Conservation (phyloP, 2,113 vertebrate genomes). For the Bufo gargarizans region DNA sequence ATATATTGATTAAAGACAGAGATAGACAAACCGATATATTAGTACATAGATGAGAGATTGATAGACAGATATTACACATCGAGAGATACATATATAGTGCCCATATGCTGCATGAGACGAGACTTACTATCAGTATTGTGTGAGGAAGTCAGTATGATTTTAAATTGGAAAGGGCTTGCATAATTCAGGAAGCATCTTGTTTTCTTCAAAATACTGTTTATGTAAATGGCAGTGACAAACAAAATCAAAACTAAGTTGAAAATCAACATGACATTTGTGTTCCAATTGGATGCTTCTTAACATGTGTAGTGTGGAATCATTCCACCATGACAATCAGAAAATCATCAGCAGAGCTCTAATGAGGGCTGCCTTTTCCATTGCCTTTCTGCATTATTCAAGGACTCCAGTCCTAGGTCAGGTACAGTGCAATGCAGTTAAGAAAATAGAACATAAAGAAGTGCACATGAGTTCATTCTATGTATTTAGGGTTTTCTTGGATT, state of each 20-base stretch:
- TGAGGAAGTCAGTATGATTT: slow-evolving; percentile 22
- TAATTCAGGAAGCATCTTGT: background rate
- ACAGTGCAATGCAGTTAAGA: background rate
- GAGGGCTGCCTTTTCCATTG: slow-evolving; percentile 9
- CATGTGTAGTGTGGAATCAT: slow-evolving; percentile 48
- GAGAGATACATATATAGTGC: background rate
- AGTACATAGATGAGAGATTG: background rate
- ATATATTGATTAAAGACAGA: no score
- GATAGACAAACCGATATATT: no score
- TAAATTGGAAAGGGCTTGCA: background rate
- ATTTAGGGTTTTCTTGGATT: background rate
- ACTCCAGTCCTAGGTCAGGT: background rate
- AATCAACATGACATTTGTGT: slow-evolving; percentile 40
- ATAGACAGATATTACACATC: background rate
- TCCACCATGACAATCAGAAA: slow-evolving; percentile 8
- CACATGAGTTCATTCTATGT: background rate
- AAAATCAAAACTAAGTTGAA: slow-evolving; percentile 23
- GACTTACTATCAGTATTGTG: background rate
- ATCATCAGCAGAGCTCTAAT: slow-evolving; percentile 29
- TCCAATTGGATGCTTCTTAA: slow-evolving; percentile 38
- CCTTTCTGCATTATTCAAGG: slow-evolving; percentile 28
- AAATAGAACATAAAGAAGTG: background rate
- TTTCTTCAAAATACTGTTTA: slow-evolving; percentile 17
- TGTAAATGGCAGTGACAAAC: background rate
- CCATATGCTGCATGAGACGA: background rate